Base-by-base conservation (phyloP, 2,797 vertebrate species). In the Enteromius treurensis region DNA sequence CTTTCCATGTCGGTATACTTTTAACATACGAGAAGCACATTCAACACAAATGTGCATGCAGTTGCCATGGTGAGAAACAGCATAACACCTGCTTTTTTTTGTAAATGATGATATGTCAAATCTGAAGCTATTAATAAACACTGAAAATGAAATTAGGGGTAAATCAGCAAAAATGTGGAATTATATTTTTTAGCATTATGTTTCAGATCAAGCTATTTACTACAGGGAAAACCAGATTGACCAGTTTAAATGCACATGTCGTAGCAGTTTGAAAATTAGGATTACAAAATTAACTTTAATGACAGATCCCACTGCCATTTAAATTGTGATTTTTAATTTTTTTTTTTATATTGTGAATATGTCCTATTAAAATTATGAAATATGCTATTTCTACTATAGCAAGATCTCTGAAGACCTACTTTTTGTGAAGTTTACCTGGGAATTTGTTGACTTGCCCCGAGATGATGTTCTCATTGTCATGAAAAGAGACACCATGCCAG, bases 401-500 rank as follows among this genome's bases (percentile, higher is more conserved):
- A 51, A 47, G 19, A 37, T n/a, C 40, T 32, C n/a, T 69, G 26
- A 55, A 70, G 37, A n/a, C 7, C 51, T 15, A 55, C 37, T 45
- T 42, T 47, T 26, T 32, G n/a, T 60, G 9, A 45, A 71, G 77
- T 82, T 86, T 96, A 99, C 98, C 98, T 96, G 98, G 98, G 81
- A 98, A 99, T 93, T 99, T 99, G 96, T 99, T 99, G 93, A 99
- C 97, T 93, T 97, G 97, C 86, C 98, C 98, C 26, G 96, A 98
- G 92, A 95, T 90, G 69, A 98, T 96, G 81, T 95, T 93, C 82
- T 97, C 96, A 19, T 91, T 97, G 79, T 99, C 98, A 0, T 97
- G 97, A 89, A 99, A 99, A 0, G 98, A 99, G 4, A 98, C 96
- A 2, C 97, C 97, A 0, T 99, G 97, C 98, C 98, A 99, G 49